phyloP scores from a whole-genome alignment of 2,888 invertebrate genomes.

The Agonopterix heracliana region DNA sequence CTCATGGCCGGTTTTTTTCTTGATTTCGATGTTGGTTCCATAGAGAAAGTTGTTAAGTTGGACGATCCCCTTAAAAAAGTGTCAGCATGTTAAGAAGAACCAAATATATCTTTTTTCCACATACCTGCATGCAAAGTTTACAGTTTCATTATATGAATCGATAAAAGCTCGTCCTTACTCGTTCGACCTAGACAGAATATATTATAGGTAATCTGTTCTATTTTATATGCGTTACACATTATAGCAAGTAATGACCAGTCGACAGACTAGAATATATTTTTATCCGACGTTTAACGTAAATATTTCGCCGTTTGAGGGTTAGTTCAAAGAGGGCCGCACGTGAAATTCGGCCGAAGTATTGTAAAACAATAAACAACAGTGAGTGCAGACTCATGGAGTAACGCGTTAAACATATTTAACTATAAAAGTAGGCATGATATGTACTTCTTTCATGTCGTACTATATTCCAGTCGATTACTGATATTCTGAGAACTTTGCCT shows the following conservation, averaged over 20 bases:
- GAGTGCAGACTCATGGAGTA: conserved; percentile 38
- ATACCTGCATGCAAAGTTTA: too few relatives aligned
- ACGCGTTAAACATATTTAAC: conserved; percentile 24
- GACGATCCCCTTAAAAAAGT: too few relatives aligned
- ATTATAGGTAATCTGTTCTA: conserved; percentile 42
- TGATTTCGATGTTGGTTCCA: too few relatives aligned
- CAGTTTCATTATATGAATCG: background rate
- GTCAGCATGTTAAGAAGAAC: too few relatives aligned
- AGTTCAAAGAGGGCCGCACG: conserved; percentile 55
- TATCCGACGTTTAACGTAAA: conserved; percentile 54
- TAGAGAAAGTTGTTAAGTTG: too few relatives aligned
- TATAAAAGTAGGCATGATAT: conserved; percentile 19
- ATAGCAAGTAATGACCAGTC: conserved; percentile 53
- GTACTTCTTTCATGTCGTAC: conserved; percentile 6
- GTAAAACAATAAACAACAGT: conserved; percentile 52
- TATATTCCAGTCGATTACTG: background rate
- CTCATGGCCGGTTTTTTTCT: too few relatives aligned
- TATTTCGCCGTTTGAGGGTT: conserved; percentile 50
- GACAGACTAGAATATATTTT: conserved; percentile 58
- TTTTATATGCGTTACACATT: conserved; percentile 50
- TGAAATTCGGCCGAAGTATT: conserved; percentile 47
- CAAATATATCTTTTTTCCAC: too few relatives aligned
- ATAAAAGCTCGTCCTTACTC: conserved; percentile 2
- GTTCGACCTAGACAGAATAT: conserved; percentile 3
- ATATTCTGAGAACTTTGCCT: background rate